Conservation (phyloP, 2,888 invertebrate species). For the Drosophila aldrichi region DNA sequence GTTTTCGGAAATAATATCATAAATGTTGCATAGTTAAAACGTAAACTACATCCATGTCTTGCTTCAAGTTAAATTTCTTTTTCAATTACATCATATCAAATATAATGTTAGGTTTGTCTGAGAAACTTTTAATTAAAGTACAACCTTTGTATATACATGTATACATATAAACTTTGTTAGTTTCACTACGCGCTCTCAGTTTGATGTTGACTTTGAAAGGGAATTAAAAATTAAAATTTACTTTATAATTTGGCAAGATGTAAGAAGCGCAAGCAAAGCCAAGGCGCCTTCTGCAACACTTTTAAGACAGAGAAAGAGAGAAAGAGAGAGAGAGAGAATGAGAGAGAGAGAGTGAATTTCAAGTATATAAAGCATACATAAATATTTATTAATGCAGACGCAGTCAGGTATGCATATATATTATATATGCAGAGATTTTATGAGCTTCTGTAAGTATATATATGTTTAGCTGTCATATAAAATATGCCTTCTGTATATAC, state of each 20-base stretch:
- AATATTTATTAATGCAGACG: conserved; percentile 3
- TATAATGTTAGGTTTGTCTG: neutral
- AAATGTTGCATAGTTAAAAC: too few relatives aligned
- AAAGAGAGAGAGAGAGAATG: too few relatives aligned
- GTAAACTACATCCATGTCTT: neutral
- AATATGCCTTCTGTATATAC: neutral
- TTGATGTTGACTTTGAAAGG: neutral
- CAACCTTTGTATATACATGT: neutral
- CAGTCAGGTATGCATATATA: neutral
- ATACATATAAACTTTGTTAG: neutral
- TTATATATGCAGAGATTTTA: neutral
- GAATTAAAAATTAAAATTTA: conserved; percentile 24
- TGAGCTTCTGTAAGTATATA: neutral
- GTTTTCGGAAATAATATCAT: too few relatives aligned
- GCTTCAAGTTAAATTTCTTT: neutral
- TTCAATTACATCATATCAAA: neutral
- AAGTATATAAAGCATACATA: neutral
- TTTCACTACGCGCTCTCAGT: neutral
- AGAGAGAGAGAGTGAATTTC: neutral
- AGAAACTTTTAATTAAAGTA: neutral
- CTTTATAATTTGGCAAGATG: conserved; percentile 9
- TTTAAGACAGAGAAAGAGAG: neutral
- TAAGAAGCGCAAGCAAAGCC: neutral
- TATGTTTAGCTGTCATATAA: neutral
- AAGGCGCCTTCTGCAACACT: neutral